Evolutionary conservation across 2,797 vertebrate species (phyloP), one percentile per base, ranked within the genome.

Genomic region (Borostomias antarcticus): DNA sequence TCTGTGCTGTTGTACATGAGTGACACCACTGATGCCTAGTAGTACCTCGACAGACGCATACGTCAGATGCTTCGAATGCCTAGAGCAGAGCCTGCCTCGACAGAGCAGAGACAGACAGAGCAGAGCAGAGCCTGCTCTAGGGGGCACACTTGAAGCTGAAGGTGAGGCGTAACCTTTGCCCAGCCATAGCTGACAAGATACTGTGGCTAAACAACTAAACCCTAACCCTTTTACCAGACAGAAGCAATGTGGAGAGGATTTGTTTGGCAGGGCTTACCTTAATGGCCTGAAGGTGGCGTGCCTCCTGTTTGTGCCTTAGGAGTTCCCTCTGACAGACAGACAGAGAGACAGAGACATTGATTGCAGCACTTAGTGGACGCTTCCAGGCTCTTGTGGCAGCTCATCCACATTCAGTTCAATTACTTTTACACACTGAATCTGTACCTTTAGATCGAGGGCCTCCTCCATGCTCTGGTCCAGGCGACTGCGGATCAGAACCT

Each of bases 401-500:
- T 75, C 76, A 71, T 78, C 74, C 76, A 51, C 70, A 71, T 67
- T 73, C 79, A 73, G 66, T 50, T 70, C 71, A 81, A 84, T 87
- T 79, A 73, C 54, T 53, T 75, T 85, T 73, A 70, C 40, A 45
- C n/a, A 13, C 73, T 71, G 59, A 73, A n/a, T n/a, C 73, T 70
- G 87, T 86, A 99, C 98, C 96, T 98, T 99, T 60, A 99, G 88
- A 84, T 96, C 95, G 86, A 98, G 94, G 76, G 96, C 93, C 82
- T 99, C 96, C 73, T 96, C 95, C 91, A 93, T 84, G 54, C 96
- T 98, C 91, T 98, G 96, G 89, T 99, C 98, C 83, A 99, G 92
- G 3, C 95, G 96, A 87, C 96, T 96, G 66, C 94, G 94, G 82
- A 95, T 94, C 81, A 99, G 89, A 79, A 99, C 90, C 97, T 99